These are phyloP conservation scores for Agonopterix heracliana DNA, from an alignment of 2,888 invertebrate genomes.

Conservation along the genomic window DNA sequence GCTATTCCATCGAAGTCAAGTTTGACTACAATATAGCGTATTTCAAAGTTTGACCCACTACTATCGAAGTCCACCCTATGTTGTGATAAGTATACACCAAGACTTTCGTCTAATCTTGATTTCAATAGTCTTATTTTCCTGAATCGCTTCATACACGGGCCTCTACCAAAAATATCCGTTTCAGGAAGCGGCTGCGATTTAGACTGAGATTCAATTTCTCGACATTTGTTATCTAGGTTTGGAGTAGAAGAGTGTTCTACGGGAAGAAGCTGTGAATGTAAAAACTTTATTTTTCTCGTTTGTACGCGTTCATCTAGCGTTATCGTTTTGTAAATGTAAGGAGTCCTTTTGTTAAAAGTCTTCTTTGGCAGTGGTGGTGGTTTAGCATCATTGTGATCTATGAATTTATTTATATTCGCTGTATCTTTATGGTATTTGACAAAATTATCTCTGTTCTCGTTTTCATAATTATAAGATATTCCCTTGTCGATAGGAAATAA, in stretches of 20 bases:
- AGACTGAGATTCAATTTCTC: slow-evolving; percentile 45
- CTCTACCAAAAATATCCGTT: slow-evolving; percentile 68
- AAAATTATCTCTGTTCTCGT: slow-evolving; percentile 37
- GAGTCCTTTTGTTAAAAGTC: slow-evolving; percentile 56
- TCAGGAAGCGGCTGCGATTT: slow-evolving; percentile 41
- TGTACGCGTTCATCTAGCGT: slow-evolving; percentile 69
- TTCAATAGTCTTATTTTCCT: slow-evolving; percentile 81
- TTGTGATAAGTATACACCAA: slow-evolving; percentile 83
- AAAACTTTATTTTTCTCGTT: slow-evolving; percentile 67
- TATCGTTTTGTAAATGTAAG: slow-evolving; percentile 64
- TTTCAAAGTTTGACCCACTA: slow-evolving; percentile 74
- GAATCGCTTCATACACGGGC: slow-evolving; percentile 78
- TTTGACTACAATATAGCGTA: slow-evolving; percentile 78
- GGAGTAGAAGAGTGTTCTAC: slow-evolving; percentile 48
- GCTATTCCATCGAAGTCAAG: slow-evolving; percentile 80
- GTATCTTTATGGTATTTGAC: slow-evolving; percentile 27
- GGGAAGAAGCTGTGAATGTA: slow-evolving; percentile 61
- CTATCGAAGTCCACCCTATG: slow-evolving; percentile 74
- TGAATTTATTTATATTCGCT: slow-evolving; percentile 26
- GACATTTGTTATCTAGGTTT: slow-evolving; percentile 39
- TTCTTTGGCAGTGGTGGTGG: slow-evolving; percentile 69
- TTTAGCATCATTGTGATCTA: slow-evolving; percentile 57
- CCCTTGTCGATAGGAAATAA: slow-evolving; percentile 60
- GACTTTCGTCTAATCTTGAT: slow-evolving; percentile 79
- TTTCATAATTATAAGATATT: slow-evolving; percentile 48